Percentiles rank a stretch among this genome's conserved stretches.
Evolutionary conservation across 2,888 invertebrate genomes (phyloP).

Genomic region (Xestia xanthographa): DNA sequence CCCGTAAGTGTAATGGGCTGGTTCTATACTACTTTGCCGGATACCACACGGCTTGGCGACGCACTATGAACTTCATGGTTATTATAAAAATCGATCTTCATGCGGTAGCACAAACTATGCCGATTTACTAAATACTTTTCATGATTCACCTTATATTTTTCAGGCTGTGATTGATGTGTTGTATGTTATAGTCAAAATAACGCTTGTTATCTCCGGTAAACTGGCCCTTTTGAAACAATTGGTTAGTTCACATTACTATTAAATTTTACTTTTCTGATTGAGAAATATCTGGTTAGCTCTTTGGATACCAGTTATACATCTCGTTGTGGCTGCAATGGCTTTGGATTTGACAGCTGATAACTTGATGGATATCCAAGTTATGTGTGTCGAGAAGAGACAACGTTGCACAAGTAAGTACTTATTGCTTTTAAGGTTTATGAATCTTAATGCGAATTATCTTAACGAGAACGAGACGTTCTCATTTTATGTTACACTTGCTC

Average conservation of each 20-base stretch:
- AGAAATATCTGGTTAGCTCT: too few species aligned
- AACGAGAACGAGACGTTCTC: too few species aligned
- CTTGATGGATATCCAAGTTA: background rate
- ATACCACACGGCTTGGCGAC: too few species aligned
- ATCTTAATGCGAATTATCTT: too few species aligned
- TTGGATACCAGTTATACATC: background rate
- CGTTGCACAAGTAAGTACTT: slow-evolving; percentile 15
- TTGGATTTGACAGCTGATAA: slow-evolving; percentile 20
- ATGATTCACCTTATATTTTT: background rate
- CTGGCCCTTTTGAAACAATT: background rate
- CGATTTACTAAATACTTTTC: too few species aligned
- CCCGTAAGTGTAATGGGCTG: too few species aligned
- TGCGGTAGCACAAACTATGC: too few species aligned
- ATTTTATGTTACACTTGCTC: too few species aligned
- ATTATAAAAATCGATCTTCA: background rate
- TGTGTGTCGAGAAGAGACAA: slow-evolving; percentile 23
- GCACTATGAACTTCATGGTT: background rate
- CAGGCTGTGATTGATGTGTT: background rate
- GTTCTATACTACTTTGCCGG: too few species aligned
- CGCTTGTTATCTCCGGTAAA: background rate
- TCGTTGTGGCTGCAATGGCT: background rate
- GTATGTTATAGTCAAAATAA: too few species aligned
- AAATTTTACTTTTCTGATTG: background rate
- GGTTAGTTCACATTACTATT: background rate
- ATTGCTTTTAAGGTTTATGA: background rate